Evolutionary conservation across 1,140 invertebrate species (phyloP), one percentile per base, ranked within the genome.

Genomic region (Pseudachorutes palmiensis): DNA sequence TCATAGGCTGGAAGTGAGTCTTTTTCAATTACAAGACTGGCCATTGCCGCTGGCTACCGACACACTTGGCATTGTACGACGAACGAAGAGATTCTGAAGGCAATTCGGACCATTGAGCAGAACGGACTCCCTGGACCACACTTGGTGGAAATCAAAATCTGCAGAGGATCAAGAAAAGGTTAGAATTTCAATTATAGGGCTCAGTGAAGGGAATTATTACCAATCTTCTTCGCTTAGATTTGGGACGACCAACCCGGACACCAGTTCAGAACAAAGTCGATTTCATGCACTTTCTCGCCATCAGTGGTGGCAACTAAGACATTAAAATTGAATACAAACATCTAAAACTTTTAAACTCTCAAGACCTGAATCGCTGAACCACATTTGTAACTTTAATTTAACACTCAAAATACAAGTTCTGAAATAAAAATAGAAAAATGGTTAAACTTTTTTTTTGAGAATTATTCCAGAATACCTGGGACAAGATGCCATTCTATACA

Each of bases 211-310:
- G n/a, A n/a, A n/a, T n/a, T n/a, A n/a, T n/a, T n/a, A n/a, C n/a
- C n/a, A n/a, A n/a, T n/a, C n/a, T n/a, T n/a, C n/a, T n/a, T 30
- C 71, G 80, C 28, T 77, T 78, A 67, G 73, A 80, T 67, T 67
- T 81, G 22, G 79, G 79, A 9, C 70, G 80, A 64, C 80, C 80
- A 16, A 80, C 78, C 3, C 65, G 78, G 9, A 79, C 77, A n/a
- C 78, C 80, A 2, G 66, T 76, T 31, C 74, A 81, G 67, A 81
- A 80, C 70, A 81, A 81, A 69, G 71, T 74, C 12, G 80, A 81
- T 62, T 80, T 81, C 64, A 81, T 81, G 80, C 76, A 78, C 48
- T 80, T 80, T 68, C 68, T 80, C 31, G 77, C 77, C 26, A 74
- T 74, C 19, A 69, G 71, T 48, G 45, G 63, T 2, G 28, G 28